Conservation (phyloP, 2,113 vertebrate genomes). For the Tachysurus fulvidraco region DNA sequence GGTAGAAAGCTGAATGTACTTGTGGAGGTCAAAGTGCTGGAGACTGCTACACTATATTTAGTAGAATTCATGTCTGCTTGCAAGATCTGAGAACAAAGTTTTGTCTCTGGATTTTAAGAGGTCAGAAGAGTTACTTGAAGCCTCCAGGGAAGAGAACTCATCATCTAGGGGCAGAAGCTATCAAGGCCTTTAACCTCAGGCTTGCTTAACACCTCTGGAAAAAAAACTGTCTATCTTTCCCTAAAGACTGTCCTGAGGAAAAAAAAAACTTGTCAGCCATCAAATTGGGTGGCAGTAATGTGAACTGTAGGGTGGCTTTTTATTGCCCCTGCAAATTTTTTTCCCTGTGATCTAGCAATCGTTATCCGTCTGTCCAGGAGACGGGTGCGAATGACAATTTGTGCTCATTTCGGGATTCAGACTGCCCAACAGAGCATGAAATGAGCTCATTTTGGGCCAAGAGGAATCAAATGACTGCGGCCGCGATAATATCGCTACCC, state of each 20-base stretch:
- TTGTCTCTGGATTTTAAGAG: not conserved
- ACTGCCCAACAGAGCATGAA: constrained; percentile 68
- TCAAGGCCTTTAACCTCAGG: not conserved
- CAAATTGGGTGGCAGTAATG: constrained; percentile 49
- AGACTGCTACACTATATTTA: constrained; percentile 3
- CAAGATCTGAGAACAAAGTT: not conserved
- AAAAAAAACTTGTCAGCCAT: constrained; percentile 38
- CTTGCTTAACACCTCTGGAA: constrained; percentile 10
- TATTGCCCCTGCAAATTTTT: constrained; percentile 38
- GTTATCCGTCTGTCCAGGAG: constrained; percentile 50
- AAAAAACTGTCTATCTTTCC: constrained; percentile 29
- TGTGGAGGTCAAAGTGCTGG: not conserved
- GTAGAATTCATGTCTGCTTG: constrained; percentile 2
- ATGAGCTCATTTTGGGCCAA: constrained; percentile 69
- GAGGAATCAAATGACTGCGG: constrained; percentile 65
- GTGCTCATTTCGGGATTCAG: constrained; percentile 61
- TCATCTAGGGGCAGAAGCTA: not conserved
- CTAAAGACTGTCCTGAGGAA: constrained; percentile 18
- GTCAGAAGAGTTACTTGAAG: constrained; percentile 25
- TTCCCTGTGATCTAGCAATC: constrained; percentile 51
- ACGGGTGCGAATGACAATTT: constrained; percentile 63
- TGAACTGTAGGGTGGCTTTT: constrained; percentile 46
- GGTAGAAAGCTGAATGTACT: not conserved
- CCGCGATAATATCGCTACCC: constrained; percentile 62
- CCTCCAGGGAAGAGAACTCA: constrained; percentile 21